Evolutionary conservation across 1,140 invertebrate species (phyloP), one percentile per base, ranked within the genome.

Genomic region (Colletes gigas): DNA sequence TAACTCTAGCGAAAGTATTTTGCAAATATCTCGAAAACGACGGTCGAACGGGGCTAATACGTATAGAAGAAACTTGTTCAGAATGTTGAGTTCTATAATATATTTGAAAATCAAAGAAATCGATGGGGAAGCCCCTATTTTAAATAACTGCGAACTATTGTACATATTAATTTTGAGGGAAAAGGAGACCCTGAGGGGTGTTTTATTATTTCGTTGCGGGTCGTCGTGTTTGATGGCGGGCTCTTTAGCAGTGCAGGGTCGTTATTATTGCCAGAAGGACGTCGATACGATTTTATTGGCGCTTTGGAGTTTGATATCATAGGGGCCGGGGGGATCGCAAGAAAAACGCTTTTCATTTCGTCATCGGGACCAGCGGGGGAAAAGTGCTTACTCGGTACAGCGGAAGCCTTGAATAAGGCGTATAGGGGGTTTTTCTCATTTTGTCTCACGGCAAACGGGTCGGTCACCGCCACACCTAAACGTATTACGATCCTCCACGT

Each of bases 401-500:
- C 7, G 15, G 17, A 14, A 10, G 19, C 62, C 8, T 63, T 59
- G 70, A 66, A 74, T 66, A 55, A 52, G 62, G 78, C 62, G 60
- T 73, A 50, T n/a, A 70, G 39, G 44, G 44, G 55, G 71, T 73
- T 63, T 68, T 78, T 39, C 72, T 81, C 83, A 84, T 84, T 84
- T 78, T 63, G 63, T 54, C 57, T 39, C 54, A 47, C 21, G 12
- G 68, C 66, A 55, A 63, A 78, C 57, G 73, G 73, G 21, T 67
- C 41, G 50, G 19, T 19, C 39, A 55, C n/a, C 70, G 21, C 47
- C 67, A 67, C 67, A 67, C 65, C 79, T 85, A 78, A 84, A 77
- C 78, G 83, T 85, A 85, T 85, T 85, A 78, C 83, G 83, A 77
- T 19, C 78, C 78, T 80, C 62, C 62, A 76, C 50, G 41, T 66